Evolutionary conservation across 1,140 invertebrate species (phyloP).

Genomic region (Drosophila mauritiana): DNA sequence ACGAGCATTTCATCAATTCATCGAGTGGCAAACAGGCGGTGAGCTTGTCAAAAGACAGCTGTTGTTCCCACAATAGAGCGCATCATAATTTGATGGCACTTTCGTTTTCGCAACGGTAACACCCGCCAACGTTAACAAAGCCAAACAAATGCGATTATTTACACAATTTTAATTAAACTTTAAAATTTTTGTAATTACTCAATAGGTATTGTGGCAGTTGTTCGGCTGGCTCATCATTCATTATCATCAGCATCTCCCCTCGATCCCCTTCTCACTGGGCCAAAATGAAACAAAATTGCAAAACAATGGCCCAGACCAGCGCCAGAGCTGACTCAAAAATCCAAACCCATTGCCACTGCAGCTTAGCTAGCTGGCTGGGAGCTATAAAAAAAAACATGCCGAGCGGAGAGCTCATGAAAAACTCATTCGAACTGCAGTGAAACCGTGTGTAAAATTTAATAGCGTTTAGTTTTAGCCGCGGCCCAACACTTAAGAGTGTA

Average conservation of each 20-base stretch:
- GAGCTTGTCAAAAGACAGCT: conserved; percentile 11
- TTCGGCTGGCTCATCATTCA: conserved; percentile 36
- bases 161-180: conserved; percentile 66
- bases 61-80: conserved; percentile 45
- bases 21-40: conserved; percentile 10
- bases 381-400: conserved; percentile 26
- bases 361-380: conserved; percentile 40
- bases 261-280: not conserved
- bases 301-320: conserved; percentile 42
- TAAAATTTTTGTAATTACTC: conserved; percentile 57
- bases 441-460: conserved; percentile 55
- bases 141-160: conserved; percentile 58
- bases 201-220: conserved; percentile 40
- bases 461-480: conserved; percentile 42
- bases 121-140: conserved; percentile 39
- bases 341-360: conserved; percentile 43
- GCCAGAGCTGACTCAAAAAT: conserved; percentile 24
- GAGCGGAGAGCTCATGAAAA: conserved; percentile 32
- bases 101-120: conserved; percentile 49
- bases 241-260: conserved; percentile 9
- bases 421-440: conserved; percentile 53
- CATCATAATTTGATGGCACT: conserved; percentile 44
- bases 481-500: conserved; percentile 34
- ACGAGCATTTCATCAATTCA: conserved; percentile 10
- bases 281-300: conserved; percentile 36